These are phyloP conservation scores for Paracanthobrama guichenoti DNA, from an alignment of 2,113 vertebrate genomes.

Conservation along the genomic window DNA sequence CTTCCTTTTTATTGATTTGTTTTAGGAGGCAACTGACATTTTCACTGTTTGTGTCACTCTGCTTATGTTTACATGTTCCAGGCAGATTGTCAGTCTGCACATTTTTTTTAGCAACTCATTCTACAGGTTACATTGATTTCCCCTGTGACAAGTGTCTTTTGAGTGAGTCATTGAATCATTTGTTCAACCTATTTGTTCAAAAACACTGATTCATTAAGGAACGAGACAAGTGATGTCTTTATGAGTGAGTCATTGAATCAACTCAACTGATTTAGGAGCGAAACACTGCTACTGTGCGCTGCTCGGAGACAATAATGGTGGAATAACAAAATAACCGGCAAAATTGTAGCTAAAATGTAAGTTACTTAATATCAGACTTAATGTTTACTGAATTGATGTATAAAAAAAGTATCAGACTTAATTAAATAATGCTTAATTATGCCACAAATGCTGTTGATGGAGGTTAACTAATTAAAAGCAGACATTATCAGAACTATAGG, in stretches of 20 bases:
- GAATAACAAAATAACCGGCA: background rate
- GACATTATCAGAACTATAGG: background rate
- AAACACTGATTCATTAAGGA: background rate
- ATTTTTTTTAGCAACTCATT: background rate
- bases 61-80: background rate
- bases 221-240: background rate
- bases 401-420: background rate
- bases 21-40: background rate
- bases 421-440: background rate
- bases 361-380: background rate
- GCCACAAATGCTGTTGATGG: background rate
- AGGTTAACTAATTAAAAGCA: background rate
- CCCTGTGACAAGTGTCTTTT: background rate
- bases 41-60: background rate
- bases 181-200: background rate
- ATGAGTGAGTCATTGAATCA: background rate
- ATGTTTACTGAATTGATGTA: background rate
- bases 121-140: background rate
- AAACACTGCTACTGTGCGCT: background rate
- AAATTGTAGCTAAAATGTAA: background rate
- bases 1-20: background rate
- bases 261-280: background rate
- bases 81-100: background rate
- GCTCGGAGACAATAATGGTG: background rate
- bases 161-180: background rate